These are phyloP conservation scores for Nephrotoma appendiculata DNA, from an alignment of 2,888 invertebrate species.

Conservation along the genomic window DNA sequence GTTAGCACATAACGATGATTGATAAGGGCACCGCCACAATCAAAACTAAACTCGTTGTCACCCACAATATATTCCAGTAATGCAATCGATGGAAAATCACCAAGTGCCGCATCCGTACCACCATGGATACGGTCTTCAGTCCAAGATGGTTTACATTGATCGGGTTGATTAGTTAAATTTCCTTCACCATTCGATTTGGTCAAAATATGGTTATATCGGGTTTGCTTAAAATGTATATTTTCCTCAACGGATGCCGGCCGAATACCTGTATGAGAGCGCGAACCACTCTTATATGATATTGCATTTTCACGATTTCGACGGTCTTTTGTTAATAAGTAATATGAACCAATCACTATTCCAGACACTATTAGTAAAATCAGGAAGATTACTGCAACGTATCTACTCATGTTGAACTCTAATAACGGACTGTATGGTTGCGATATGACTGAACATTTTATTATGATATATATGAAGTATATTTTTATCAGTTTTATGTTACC, in stretches of 20 bases:
- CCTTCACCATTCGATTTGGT: background rate
- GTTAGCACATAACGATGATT: background rate
- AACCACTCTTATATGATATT: background rate
- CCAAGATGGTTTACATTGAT: background rate
- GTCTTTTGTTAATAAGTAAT: background rate
- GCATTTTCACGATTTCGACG: background rate
- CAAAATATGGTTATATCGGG: background rate
- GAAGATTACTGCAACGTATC: background rate
- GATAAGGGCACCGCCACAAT: background rate
- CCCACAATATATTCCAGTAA: slow-evolving; percentile 45
- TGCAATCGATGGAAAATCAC: slow-evolving; percentile 56
- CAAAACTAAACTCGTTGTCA: background rate
- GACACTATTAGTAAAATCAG: background rate
- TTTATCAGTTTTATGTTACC: too few species aligned
- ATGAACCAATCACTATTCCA: background rate
- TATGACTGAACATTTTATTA: too few species aligned
- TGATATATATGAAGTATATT: too few species aligned
- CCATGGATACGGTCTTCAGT: background rate
- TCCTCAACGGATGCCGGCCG: background rate
- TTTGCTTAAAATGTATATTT: background rate
- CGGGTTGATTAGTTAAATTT: background rate
- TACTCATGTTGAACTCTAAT: background rate
- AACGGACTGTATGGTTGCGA: too few species aligned
- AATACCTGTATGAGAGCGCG: background rate
- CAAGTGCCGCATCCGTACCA: slow-evolving; percentile 41